phyloP scores from a whole-genome alignment of 2,888 invertebrate genomes.

The Lottia gigantea region DNA sequence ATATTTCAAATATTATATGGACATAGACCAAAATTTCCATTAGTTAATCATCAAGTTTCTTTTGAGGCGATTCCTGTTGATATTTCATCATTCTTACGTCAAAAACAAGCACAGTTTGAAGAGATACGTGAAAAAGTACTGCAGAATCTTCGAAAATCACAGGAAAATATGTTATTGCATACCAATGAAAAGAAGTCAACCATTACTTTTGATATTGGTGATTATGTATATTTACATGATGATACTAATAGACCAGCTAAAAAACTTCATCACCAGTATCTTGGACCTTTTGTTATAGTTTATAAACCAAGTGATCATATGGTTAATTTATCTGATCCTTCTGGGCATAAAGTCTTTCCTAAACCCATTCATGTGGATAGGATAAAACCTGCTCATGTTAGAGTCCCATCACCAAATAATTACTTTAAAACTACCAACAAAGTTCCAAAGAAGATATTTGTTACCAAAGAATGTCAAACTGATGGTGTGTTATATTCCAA shows the following conservation, averaged over 20 bases:
- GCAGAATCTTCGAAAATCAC: background rate
- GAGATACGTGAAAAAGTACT: background rate
- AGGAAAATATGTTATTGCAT: background rate
- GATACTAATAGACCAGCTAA: constrained; percentile 2
- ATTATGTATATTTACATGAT: constrained; percentile 13
- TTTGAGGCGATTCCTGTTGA: background rate
- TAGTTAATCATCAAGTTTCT: background rate
- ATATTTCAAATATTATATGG: constrained; percentile 23
- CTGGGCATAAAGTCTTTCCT: background rate
- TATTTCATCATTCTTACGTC: background rate
- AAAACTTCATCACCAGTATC: constrained; percentile 8
- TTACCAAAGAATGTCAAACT: background rate
- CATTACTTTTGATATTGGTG: background rate
- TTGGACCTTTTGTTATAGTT: constrained; percentile 8
- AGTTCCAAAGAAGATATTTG: background rate
- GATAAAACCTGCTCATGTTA: constrained; percentile 13
- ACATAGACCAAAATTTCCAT: constrained; percentile 22
- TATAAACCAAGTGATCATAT: background rate
- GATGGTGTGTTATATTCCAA: background rate
- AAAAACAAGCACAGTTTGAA: background rate
- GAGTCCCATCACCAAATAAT: background rate
- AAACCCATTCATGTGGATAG: constrained; percentile 12
- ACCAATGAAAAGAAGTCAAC: constrained; percentile 2
- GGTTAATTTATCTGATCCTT: background rate
- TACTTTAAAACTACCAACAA: background rate